These are phyloP conservation scores for Terebella lapidaria DNA, from an alignment of 2,888 invertebrate genomes.

Conservation along the genomic window DNA sequence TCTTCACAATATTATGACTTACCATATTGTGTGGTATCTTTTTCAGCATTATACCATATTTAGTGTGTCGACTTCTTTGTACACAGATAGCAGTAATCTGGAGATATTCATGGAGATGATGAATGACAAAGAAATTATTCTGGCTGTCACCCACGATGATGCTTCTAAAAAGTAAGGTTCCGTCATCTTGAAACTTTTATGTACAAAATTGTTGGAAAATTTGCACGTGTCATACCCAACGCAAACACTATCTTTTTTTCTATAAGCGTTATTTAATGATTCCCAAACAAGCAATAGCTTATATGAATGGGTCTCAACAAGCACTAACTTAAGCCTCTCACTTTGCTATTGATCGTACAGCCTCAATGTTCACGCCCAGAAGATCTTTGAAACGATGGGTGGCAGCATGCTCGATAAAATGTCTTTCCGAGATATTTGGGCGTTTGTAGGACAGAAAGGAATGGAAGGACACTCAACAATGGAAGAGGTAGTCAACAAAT, in stretches of 20 bases:
- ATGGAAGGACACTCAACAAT: constrained; percentile 47
- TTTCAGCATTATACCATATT: not conserved
- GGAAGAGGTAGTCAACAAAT: constrained; percentile 24
- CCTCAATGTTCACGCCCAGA: constrained; percentile 48
- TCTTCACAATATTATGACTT: too few species aligned
- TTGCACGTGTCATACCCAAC: too few species aligned
- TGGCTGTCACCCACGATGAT: constrained; percentile 59
- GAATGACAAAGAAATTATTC: constrained; percentile 55
- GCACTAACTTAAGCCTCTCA: too few species aligned
- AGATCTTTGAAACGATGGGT: constrained; percentile 57
- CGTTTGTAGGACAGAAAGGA: constrained; percentile 58
- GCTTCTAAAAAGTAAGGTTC: constrained; percentile 56
- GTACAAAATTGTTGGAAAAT: not conserved
- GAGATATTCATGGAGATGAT: constrained; percentile 54
- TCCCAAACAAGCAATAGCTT: too few species aligned
- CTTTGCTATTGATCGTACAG: too few species aligned
- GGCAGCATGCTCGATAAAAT: constrained; percentile 59
- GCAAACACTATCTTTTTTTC: too few species aligned
- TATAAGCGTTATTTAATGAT: too few species aligned
- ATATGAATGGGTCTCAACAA: too few species aligned
- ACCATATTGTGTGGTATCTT: not conserved
- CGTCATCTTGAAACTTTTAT: not conserved
- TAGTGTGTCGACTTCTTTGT: not conserved
- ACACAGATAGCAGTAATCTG: constrained; percentile 51
- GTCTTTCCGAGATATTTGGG: constrained; percentile 59